phyloP scores from a whole-genome alignment of 2,113 vertebrate species.

The Brienomyrus brachyistius region DNA sequence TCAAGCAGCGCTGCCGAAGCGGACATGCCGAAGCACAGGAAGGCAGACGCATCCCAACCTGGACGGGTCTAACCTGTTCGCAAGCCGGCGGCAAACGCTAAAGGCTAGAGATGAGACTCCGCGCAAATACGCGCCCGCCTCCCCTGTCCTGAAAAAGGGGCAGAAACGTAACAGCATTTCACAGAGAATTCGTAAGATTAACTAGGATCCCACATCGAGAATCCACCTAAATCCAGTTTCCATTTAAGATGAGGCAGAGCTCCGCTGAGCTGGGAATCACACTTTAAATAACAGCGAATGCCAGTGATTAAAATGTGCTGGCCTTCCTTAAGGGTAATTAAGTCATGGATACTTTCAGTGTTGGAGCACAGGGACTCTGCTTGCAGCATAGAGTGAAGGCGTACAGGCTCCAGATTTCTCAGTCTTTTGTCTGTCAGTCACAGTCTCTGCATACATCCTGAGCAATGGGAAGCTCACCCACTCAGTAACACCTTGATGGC shows the following conservation, averaged over 20 bases:
- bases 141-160: background rate
- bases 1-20: background rate
- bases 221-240: conserved; percentile 24
- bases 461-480: background rate
- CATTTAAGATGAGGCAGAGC: conserved; percentile 24
- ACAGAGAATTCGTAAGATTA: background rate
- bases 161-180: background rate
- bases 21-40: background rate
- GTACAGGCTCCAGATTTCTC: background rate
- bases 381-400: background rate
- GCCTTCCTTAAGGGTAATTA: conserved; percentile 14
- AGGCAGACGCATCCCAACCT: background rate
- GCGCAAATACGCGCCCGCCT: background rate
- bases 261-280: conserved; percentile 14
- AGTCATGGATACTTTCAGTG: conserved; percentile 7
- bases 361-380: background rate
- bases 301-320: conserved; percentile 10
- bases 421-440: background rate
- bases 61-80: background rate
- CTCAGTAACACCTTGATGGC: background rate
- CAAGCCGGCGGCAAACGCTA: background rate
- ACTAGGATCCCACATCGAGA: background rate
- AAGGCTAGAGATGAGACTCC: background rate
- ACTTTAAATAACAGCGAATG: conserved; percentile 26
- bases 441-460: background rate